A percentile compares a stretch with the other conserved stretches of the same genome.
These are phyloP conservation scores for Notothenia rossii DNA, from an alignment of 2,113 vertebrate genomes.

Conservation along the genomic window DNA sequence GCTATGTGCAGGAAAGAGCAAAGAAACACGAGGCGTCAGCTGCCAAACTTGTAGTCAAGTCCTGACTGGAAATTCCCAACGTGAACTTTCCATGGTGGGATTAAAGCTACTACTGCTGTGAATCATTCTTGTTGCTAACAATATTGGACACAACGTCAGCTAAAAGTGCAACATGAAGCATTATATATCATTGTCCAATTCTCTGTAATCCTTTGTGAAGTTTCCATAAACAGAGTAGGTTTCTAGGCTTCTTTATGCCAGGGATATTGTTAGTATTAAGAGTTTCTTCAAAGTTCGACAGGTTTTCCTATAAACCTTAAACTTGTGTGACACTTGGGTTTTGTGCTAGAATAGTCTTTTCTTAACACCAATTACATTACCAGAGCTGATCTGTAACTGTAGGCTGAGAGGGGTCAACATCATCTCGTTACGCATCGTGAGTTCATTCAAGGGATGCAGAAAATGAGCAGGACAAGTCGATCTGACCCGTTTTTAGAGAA, in stretches of 20 bases:
- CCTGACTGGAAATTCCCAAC: constrained; percentile 69
- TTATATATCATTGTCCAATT: constrained; percentile 49
- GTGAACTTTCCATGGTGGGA: constrained; percentile 67
- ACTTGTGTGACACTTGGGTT: constrained; percentile 18
- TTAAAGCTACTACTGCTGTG: constrained; percentile 31
- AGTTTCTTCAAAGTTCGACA: constrained; percentile 13
- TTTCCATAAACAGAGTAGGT: constrained; percentile 44
- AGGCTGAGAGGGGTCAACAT: constrained; percentile 14
- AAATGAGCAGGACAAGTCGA: constrained; percentile 39
- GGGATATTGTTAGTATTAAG: background rate
- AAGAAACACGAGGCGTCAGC: constrained; percentile 36
- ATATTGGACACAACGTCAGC: constrained; percentile 18
- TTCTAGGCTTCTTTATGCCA: constrained; percentile 1
- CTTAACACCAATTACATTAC: constrained; percentile 50
- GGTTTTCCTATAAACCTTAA: constrained; percentile 33
- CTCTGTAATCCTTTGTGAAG: constrained; percentile 27
- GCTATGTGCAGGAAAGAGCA: constrained; percentile 26
- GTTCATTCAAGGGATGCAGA: constrained; percentile 22
- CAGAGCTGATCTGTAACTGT: constrained; percentile 34
- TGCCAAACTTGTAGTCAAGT: constrained; percentile 58
- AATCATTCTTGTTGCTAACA: constrained; percentile 41
- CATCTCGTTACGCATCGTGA: constrained; percentile 43
- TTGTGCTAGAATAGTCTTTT: background rate
- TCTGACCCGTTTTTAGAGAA: constrained; percentile 59
- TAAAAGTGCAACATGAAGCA: constrained; percentile 44